Conservation (phyloP, 2,113 vertebrate species). For the Empidonax traillii region DNA sequence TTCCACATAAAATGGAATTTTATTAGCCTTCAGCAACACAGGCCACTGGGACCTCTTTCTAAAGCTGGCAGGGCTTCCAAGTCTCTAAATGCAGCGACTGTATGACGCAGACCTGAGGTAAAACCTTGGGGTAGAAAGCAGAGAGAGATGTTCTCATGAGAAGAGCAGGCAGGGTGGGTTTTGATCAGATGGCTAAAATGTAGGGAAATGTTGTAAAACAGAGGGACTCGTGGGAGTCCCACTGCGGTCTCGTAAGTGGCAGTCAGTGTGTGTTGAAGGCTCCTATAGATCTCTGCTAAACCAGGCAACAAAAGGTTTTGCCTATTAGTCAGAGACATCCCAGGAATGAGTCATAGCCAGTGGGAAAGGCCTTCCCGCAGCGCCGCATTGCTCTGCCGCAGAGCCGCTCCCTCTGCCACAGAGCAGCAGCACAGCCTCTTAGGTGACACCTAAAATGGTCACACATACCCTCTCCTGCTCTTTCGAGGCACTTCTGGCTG, state of each 20-base stretch:
- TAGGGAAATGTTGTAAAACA: background rate
- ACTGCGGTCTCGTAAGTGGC: background rate
- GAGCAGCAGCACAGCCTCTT: background rate
- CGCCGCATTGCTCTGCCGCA: background rate
- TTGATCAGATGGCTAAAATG: background rate
- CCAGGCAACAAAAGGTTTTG: background rate
- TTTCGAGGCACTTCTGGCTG: background rate
- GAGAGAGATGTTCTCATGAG: background rate
- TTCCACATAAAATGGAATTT: constrained; percentile 17
- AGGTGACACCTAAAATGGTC: background rate
- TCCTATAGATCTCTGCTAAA: background rate
- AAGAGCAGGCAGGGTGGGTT: background rate
- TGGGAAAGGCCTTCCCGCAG: background rate
- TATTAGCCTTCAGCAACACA: background rate
- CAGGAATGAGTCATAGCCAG: background rate
- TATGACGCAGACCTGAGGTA: background rate
- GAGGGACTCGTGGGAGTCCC: background rate
- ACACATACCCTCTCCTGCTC: background rate
- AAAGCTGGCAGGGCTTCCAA: background rate
- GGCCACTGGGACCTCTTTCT: background rate
- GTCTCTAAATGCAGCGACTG: background rate
- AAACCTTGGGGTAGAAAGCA: background rate
- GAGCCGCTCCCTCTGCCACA: background rate
- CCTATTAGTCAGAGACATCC: background rate
- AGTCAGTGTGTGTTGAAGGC: background rate